Conservation (phyloP, 2,888 invertebrate genomes). For the Mayetiola destructor region DNA sequence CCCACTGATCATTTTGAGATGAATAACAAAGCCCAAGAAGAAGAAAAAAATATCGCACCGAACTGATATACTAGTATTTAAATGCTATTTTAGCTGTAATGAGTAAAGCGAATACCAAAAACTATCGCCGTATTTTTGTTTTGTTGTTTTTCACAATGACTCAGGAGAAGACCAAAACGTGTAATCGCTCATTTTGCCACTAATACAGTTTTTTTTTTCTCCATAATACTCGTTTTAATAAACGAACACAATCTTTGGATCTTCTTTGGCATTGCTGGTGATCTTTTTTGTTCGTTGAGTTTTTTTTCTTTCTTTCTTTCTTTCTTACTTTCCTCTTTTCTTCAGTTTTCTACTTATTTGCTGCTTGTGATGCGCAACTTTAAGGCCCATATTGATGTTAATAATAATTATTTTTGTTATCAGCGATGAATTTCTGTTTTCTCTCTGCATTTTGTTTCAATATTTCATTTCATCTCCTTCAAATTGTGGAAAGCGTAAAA, state of each 20-base stretch:
- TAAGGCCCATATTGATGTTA: slow-evolving; percentile 8
- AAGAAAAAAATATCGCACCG: too few species aligned
- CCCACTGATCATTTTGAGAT: slow-evolving; percentile 6
- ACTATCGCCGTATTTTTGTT: too few species aligned
- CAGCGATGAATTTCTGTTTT: not conserved
- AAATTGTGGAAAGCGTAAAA: too few species aligned
- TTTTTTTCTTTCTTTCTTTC: not conserved
- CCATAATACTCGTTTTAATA: not conserved
- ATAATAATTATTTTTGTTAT: slow-evolving; percentile 11
- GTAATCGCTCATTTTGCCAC: not conserved
- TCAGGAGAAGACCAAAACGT: too few species aligned
- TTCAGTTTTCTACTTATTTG: not conserved
- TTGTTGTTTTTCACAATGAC: too few species aligned
- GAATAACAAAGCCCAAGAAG: too few species aligned
- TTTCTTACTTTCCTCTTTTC: not conserved
- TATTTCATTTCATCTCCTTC: not conserved
- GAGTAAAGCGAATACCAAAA: too few species aligned
- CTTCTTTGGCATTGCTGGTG: too few species aligned
- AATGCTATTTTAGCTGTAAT: too few species aligned
- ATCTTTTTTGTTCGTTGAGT: not conserved
- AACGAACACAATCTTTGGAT: not conserved
- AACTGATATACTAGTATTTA: too few species aligned
- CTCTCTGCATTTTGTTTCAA: not conserved
- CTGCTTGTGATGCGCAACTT: not conserved
- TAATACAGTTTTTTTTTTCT: too few species aligned